Conservation (phyloP, 92 coral and sea anemone species). For the Paramuricea clavata region DNA sequence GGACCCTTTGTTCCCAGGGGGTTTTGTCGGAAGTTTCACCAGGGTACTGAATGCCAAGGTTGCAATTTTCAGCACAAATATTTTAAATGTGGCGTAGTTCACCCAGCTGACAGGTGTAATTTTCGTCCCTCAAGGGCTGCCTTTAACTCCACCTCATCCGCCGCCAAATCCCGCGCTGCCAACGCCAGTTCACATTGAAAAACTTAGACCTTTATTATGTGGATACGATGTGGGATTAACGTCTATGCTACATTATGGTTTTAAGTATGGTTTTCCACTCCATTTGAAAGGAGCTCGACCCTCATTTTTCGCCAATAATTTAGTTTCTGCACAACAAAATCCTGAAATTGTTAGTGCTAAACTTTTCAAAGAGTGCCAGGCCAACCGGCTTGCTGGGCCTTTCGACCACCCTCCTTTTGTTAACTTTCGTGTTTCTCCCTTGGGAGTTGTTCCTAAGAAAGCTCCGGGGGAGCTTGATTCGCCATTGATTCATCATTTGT, state of each 20-base stretch:
- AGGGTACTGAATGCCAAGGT: constrained; percentile 19
- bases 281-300: constrained; percentile 23
- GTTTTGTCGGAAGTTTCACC: constrained; percentile 40
- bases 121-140: background rate
- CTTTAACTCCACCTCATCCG: no score
- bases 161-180: background rate
- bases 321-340: constrained; percentile 58
- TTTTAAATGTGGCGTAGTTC: constrained; percentile 1
- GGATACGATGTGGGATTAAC: background rate
- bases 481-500: constrained; percentile 67
- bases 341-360: constrained; percentile 60
- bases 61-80: constrained; percentile 45
- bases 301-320: constrained; percentile 37
- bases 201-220: background rate
- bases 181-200: background rate
- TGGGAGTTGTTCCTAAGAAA: constrained; percentile 56
- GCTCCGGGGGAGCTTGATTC: constrained; percentile 49
- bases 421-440: constrained; percentile 40
- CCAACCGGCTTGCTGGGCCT: constrained; percentile 6
- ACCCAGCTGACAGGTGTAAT: background rate
- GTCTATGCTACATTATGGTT: constrained; percentile 29
- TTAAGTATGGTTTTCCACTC: constrained; percentile 48
- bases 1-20: constrained; percentile 46
- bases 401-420: constrained; percentile 51
- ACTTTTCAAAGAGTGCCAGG: constrained; percentile 42